Conservation (phyloP, 2,797 vertebrate species). For the Hypotaenidia okinawae region DNA sequence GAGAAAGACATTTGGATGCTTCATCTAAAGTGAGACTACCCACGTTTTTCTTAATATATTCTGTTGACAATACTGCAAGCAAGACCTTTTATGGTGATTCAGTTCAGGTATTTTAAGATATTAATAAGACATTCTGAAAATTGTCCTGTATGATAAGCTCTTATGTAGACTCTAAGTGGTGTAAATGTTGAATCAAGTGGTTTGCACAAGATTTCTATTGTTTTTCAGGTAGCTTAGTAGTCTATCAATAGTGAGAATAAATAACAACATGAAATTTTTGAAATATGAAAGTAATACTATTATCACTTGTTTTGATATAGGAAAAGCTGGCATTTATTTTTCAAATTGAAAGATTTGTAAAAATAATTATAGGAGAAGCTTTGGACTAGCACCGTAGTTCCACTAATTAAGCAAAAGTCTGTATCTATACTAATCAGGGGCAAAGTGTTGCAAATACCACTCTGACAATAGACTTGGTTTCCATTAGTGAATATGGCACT, state of each 20-base stretch:
- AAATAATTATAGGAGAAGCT: background rate
- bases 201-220: background rate
- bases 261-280: background rate
- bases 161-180: background rate
- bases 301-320: background rate
- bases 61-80: background rate
- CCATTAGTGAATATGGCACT: background rate
- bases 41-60: background rate
- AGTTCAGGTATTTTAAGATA: background rate
- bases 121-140: background rate
- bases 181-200: background rate
- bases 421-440: background rate
- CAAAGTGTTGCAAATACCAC: background rate
- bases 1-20: background rate
- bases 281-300: background rate
- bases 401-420: background rate
- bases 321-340: background rate
- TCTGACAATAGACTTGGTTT: background rate
- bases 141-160: accelerated
- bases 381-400: background rate
- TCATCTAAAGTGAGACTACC: background rate
- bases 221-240: background rate
- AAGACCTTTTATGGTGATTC: background rate
- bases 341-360: background rate
- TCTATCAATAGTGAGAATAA: background rate